Conservation (phyloP, 2,113 vertebrate genomes). For the Axis porcinus region DNA sequence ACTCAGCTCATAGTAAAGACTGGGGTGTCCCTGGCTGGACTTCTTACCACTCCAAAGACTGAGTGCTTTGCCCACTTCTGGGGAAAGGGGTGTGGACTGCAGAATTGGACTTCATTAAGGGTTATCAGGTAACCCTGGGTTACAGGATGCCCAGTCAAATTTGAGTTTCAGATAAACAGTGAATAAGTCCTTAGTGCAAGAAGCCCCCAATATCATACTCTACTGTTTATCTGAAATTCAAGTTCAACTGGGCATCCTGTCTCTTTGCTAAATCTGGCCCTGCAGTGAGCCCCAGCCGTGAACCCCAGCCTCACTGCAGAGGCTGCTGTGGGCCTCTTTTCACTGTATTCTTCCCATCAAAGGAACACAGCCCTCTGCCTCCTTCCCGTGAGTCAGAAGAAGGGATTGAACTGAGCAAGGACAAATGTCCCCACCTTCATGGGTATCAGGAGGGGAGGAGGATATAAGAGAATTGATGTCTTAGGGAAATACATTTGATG, state of each 20-base stretch:
- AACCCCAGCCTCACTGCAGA: background rate
- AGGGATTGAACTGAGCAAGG: background rate
- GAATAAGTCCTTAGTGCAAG: background rate
- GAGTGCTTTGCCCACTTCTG: background rate
- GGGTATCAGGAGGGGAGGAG: background rate
- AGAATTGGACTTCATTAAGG: background rate
- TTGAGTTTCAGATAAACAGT: background rate
- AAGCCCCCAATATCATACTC: background rate
- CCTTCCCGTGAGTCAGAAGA: accelerated
- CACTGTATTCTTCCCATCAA: no score
- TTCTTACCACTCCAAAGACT: background rate
- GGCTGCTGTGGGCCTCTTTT: background rate
- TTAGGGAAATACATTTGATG: background rate
- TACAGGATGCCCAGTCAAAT: background rate
- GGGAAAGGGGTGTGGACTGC: background rate
- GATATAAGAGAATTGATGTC: background rate
- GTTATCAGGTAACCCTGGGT: background rate
- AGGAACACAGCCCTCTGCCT: background rate
- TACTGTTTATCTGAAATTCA: background rate
- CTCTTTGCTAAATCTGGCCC: background rate
- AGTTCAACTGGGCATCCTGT: background rate
- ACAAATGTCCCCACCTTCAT: background rate
- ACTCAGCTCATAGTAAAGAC: background rate
- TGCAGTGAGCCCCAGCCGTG: background rate
- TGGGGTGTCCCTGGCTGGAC: background rate